Conservation (phyloP, 1,140 invertebrate genomes). For the Eueides isabella region DNA sequence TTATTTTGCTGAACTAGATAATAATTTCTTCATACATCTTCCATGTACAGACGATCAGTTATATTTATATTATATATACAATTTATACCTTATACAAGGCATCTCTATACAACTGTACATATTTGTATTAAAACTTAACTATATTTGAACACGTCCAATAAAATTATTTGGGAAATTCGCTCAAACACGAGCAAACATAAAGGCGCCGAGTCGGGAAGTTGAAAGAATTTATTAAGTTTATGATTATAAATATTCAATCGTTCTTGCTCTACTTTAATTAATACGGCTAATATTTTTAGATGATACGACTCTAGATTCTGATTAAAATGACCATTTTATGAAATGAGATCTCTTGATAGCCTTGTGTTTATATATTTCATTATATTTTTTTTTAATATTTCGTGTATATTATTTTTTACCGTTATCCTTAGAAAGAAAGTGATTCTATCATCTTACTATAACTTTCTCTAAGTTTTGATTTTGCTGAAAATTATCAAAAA, state of each 20-base stretch:
- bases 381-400: background rate
- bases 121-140: background rate
- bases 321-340: background rate
- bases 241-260: conserved; percentile 13
- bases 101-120: background rate
- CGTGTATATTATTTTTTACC: background rate
- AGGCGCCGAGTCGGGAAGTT: conserved; percentile 18
- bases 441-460: too few relatives aligned
- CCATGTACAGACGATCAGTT: background rate
- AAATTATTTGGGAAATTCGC: conserved; percentile 45
- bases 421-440: background rate
- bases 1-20: background rate
- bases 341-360: background rate
- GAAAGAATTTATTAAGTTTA: conserved; percentile 17
- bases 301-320: background rate
- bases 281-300: conserved; percentile 5
- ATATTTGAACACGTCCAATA: conserved; percentile 10
- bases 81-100: background rate
- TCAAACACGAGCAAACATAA: conserved; percentile 19
- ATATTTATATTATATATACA: background rate
- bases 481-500: too few relatives aligned
- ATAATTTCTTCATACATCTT: too few relatives aligned
- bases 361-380: background rate
- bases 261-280: conserved; percentile 6
- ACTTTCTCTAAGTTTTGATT: too few relatives aligned